Evolutionary conservation across 2,888 invertebrate genomes (phyloP), one percentile per base, ranked within the genome.

Genomic region (Bruchidius siliquastri): DNA sequence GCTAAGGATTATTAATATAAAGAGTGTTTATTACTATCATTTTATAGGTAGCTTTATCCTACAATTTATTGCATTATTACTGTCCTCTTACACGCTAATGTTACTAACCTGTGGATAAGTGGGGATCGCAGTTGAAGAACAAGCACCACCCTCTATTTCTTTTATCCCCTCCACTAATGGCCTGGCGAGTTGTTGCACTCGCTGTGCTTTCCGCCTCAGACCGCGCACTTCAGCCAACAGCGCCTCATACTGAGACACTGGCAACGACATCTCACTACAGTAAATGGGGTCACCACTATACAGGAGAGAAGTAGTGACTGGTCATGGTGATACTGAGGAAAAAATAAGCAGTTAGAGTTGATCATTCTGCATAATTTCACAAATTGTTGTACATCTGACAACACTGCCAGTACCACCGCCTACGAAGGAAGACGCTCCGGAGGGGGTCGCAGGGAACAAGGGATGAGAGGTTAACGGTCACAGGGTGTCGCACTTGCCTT

Each of bases 231-330:
- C 89, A 80, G 88, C 88, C 83, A 90, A 86, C 81, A 90, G 86
- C 81, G 90, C 90, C 85, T 90, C 90, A 87, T 90, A 90, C 83
- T 89, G 90, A 77, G 90, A 90, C 81, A 90, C 90, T 78, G 90
- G 90, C 82, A 90, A 86, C 84, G 89, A 89, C 89, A 89, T 89
- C 81, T 85, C 86, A 13, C 49, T 1, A 49, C 49, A 13, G 1
- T 13, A 18, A 13, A 49, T 13, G 49, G 13, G 18, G 13, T 49
- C 49, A 49, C 49, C 49, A 49, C 49, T 49, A 49, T 1, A 49
- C 18, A 8, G 49, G 49, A 13, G 13, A 13, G 49, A 49, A 49
- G 49, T 49, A 13, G 49, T 49, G 49, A 49, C 18, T 49, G 6
- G 49, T 13, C 49, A 49, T 49, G 49, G 49, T 49, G 49, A 49